Evolutionary conservation across 2,888 invertebrate species (phyloP), one percentile per base, ranked within the genome.

Genomic region (Tethea ocularis): DNA sequence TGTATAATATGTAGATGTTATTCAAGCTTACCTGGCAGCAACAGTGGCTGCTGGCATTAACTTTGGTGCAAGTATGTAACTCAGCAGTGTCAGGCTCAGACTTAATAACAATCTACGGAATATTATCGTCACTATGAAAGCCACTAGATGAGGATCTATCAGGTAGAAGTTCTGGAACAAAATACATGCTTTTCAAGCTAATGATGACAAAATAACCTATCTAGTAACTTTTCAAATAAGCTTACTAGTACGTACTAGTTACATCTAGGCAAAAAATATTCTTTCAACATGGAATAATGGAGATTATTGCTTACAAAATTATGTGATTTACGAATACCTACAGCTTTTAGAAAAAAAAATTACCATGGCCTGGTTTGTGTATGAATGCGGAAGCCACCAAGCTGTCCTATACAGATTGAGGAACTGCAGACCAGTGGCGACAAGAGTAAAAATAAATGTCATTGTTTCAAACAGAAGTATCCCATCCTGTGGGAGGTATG

Each of bases 341-440:
- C 24, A 52, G 41, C 0, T 41, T 15, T 33, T 51, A 51, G 11
- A 22, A 57, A 11, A 6, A 46, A 24, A 51, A 24, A 54, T 90
- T 91, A 98, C 99, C 95, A 99, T 95, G 62, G 97, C 96, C 80
- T 97, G 97, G 77, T 95, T 95, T 62, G 96, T 97, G 82, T 97
- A 96, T 0, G 98, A 98, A 82, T 99, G 96, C 0, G 98, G 98
- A 57, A 99, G 87, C 99, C 99, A 99, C 98, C 99, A 99, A 15
- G 98, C 97, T 2, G 98, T 98, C 71, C 98, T 95, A 82, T 99
- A 99, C 41, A 99, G 94, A 91, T 99, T 98, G 51, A 99, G 94
- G 82, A 98, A 98, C 89, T 99, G 99, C 59, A 99, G 94, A 58
- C 96, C 96, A 23, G 97, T 95, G 0, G 97, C 96, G 52, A 97